Percentiles rank a stretch among this genome's conserved stretches.
Conservation (phyloP, 1,140 invertebrate genomes). For the Cherax destructor region DNA sequence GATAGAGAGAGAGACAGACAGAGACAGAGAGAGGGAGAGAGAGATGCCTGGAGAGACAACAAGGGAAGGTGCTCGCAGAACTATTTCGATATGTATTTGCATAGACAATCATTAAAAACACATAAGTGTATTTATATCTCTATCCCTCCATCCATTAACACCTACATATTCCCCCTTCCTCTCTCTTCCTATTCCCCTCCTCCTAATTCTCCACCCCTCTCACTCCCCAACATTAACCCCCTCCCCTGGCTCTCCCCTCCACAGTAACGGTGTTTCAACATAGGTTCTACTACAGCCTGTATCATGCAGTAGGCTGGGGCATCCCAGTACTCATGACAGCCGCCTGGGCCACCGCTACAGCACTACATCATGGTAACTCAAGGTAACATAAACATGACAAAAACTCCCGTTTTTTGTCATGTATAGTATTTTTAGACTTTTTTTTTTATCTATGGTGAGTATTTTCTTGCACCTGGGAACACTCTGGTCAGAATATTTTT, state of each 20-base stretch:
- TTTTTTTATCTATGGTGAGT: no score
- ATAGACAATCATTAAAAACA: background rate
- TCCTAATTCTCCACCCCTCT: no score
- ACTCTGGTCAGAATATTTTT: no score
- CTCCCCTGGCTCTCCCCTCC: background rate
- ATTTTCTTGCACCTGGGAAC: no score
- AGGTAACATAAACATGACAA: background rate
- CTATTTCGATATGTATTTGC: no score
- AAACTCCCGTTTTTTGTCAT: no score
- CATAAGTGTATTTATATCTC: constrained; percentile 34
- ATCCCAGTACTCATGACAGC: constrained; percentile 52
- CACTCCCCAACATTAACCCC: background rate
- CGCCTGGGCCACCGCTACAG: constrained; percentile 48
- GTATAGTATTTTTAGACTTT: no score
- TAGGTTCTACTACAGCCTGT: constrained; percentile 58
- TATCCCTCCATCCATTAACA: background rate
- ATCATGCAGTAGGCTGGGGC: constrained; percentile 57
- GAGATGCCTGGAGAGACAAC: background rate
- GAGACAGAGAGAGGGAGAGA: constrained; percentile 22
- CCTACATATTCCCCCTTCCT: background rate
- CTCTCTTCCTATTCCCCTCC: background rate
- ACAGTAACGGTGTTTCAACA: constrained; percentile 58
- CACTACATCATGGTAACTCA: constrained; percentile 41
- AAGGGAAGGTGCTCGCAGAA: no score
- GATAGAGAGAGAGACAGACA: constrained; percentile 29